Conservation (phyloP, 2,888 invertebrate genomes). For the Aspidiotus rigidus region DNA sequence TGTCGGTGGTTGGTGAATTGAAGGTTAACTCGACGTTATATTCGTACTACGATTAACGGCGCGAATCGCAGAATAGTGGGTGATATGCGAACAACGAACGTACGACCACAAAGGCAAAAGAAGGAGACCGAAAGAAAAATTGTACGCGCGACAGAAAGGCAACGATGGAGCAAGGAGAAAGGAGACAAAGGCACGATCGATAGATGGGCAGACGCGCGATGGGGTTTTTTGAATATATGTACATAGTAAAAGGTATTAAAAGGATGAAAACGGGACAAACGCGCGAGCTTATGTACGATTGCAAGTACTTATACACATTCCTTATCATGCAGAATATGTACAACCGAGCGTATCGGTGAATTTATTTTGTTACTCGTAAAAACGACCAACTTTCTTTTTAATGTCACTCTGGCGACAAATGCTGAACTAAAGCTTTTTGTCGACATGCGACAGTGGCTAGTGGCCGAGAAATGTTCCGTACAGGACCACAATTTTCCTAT, state of each 20-base stretch:
- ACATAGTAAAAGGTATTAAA: background rate
- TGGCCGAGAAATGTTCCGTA: too few relatives aligned
- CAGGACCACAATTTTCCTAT: too few relatives aligned
- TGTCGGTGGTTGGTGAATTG: too few relatives aligned
- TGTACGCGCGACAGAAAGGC: slow-evolving; percentile 20
- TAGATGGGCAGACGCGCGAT: slow-evolving; percentile 12
- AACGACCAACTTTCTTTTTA: too few relatives aligned
- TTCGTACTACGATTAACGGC: background rate
- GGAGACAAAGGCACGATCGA: slow-evolving; percentile 25
- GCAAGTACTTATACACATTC: background rate
- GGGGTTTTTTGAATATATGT: background rate
- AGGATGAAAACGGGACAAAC: slow-evolving; percentile 2
- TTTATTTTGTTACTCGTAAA: too few relatives aligned
- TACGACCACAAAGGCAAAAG: slow-evolving; percentile 4
- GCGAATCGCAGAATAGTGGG: background rate
- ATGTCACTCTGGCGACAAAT: too few relatives aligned
- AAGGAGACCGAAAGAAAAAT: slow-evolving; percentile 2
- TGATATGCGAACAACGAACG: background rate
- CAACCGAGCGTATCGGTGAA: too few relatives aligned
- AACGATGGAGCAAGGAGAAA: slow-evolving; percentile 12
- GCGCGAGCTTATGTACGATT: too few relatives aligned
- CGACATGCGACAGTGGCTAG: too few relatives aligned
- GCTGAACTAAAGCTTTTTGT: too few relatives aligned
- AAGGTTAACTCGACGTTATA: too few relatives aligned
- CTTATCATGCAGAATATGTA: background rate